Conservation (phyloP, 2,113 vertebrate genomes). For the human (Homo sapiens) region DNA sequence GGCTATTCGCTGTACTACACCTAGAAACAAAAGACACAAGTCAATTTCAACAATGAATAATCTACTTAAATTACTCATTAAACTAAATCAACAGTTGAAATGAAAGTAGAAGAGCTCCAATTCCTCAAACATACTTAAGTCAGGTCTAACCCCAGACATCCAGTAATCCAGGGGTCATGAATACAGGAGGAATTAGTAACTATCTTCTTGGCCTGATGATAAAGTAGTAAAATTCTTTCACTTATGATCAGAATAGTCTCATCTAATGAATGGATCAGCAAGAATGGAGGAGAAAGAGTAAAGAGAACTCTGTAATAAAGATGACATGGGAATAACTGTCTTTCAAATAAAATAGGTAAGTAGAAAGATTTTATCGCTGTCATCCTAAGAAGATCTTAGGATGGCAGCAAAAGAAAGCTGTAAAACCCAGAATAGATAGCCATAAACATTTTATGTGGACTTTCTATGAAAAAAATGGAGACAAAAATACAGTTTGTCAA, state of each 20-base stretch:
- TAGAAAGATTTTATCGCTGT: not conserved
- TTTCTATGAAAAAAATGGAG: not conserved
- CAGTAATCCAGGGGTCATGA: not conserved
- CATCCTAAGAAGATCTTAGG: not conserved
- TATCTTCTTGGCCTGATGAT: not conserved
- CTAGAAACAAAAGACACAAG: conserved; percentile 81
- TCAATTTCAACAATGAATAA: conserved; percentile 28
- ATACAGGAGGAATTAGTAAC: not conserved
- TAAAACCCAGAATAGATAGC: not conserved
- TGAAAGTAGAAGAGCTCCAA: not conserved
- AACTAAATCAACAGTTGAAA: conserved; percentile 33
- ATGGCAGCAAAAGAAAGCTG: conserved; percentile 27
- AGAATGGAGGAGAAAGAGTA: not conserved
- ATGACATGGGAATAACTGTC: not conserved
- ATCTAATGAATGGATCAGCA: not conserved
- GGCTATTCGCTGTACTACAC: conserved; percentile 96
- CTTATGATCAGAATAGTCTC: not conserved
- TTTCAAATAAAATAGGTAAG: conserved; percentile 13
- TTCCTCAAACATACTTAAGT: not conserved
- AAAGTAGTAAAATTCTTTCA: not conserved
- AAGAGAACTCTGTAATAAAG: not conserved
- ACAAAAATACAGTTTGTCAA: not conserved
- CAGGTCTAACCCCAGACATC: not conserved
- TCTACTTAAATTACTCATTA: conserved; percentile 7
- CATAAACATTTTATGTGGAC: not conserved